Base-by-base conservation (phyloP, 2,888 invertebrate genomes). In the Portevinia maculata region DNA sequence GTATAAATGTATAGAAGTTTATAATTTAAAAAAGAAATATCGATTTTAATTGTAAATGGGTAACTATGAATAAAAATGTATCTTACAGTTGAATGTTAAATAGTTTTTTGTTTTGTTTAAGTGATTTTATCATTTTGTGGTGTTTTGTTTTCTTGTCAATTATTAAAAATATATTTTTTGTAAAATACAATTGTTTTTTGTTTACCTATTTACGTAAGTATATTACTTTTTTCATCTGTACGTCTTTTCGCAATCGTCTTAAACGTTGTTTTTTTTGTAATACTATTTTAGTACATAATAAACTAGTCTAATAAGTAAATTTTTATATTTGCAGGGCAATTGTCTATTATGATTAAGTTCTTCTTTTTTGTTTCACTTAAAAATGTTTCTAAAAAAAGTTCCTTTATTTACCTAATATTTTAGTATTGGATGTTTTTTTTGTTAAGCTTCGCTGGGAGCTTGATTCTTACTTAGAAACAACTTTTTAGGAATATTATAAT, bases 111-210 rank as follows among this genome's bases (percentile, higher is more conserved):
- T 2, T 24, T 24, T 24, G 2, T 3, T 24, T 24, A 24, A 24
- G 41, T 41, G 9, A 7, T 53, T 62, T 46, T 28, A 17, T 37
- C 59, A n/a, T 71, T 52, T 24, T 50, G 24, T 76, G 67, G 55
- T 57, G 57, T 69, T 32, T 3, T 46, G 44, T 65, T 9, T 17
- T 71, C 28, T 57, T 57, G 57, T 75, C 50, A 64, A 75, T 75
- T 81, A 79, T 81, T 64, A 81, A 81, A 81, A 81, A 81, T 81
- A 81, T 75, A 81, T 70, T 67, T 67, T 60, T 44, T 44, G 30
- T 17, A 21, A 41, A 30, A 28, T 34, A 53, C 11, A 17, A 74
- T 74, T 74, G 59, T 62, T 69, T 79, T 67, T 69, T 41, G 60
- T 60, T 21, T 75, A n/a, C 37, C 17, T 41, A 21, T 67, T 24